Evolutionary conservation across 1,140 invertebrate genomes (phyloP).

Genomic region (Stenopsyche tienmushanensis): DNA sequence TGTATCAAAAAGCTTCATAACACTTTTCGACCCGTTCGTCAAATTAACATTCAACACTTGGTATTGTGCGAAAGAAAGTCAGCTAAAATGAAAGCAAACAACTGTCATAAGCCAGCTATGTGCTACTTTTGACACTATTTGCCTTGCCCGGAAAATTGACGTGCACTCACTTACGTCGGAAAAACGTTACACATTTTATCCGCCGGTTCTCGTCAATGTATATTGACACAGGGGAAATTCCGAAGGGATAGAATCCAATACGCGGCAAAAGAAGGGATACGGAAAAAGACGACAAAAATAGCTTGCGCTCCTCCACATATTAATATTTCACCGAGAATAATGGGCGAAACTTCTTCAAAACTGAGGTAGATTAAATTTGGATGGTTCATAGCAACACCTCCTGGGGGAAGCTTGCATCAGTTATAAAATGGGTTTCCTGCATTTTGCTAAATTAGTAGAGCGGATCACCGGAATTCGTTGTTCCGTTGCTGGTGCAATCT

Average conservation of each 20-base stretch:
- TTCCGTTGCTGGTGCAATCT: too few relatives aligned
- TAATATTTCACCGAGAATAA: slow-evolving; percentile 6
- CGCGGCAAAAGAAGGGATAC: background rate
- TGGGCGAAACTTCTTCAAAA: too few relatives aligned
- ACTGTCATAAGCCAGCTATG: slow-evolving; percentile 14
- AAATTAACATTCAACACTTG: slow-evolving; percentile 1
- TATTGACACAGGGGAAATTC: slow-evolving; percentile 22
- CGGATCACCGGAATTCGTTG: too few relatives aligned
- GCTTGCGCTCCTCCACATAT: background rate
- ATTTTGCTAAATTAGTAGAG: too few relatives aligned
- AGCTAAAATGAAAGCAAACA: slow-evolving; percentile 9
- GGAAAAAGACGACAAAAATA: background rate
- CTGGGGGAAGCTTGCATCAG: too few relatives aligned
- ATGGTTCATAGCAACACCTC: too few relatives aligned
- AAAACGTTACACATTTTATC: slow-evolving; percentile 9
- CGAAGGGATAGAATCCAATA: slow-evolving; percentile 10
- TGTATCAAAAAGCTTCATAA: background rate
- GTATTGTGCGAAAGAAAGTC: background rate
- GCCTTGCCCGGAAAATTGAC: slow-evolving; percentile 5
- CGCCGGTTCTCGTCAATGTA: slow-evolving; percentile 10
- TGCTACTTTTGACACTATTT: slow-evolving; percentile 20
- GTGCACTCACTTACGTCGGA: background rate
- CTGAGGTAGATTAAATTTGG: too few relatives aligned
- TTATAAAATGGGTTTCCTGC: too few relatives aligned
- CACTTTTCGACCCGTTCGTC: background rate